Evolutionary conservation across 1,140 invertebrate genomes (phyloP).

Genomic region (Acyrthosiphon pisum): DNA sequence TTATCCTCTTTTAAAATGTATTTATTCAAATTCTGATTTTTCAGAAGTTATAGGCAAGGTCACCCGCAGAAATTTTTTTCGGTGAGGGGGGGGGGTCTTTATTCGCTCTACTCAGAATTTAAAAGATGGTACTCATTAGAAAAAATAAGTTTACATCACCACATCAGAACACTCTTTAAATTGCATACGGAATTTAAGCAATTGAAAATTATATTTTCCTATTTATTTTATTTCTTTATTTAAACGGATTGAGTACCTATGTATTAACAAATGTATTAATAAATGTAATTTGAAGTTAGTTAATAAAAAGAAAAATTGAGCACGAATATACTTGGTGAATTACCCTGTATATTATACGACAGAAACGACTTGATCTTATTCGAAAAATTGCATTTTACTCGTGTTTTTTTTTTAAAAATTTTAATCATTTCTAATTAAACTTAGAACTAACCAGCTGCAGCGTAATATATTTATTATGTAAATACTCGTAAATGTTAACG

Average conservation of each 20-base stretch:
- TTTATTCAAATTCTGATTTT: background rate
- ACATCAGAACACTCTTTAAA: background rate
- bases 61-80: too few relatives aligned
- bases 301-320: background rate
- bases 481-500: slow-evolving; percentile 14
- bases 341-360: background rate
- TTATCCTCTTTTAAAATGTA: background rate
- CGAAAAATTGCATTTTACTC: background rate
- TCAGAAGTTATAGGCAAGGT: background rate
- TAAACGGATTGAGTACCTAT: too few relatives aligned
- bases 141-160: background rate
- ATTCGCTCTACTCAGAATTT: background rate
- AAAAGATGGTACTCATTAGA: background rate
- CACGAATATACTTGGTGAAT: background rate
- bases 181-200: background rate
- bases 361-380: background rate
- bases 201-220: background rate
- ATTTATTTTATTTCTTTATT: too few relatives aligned
- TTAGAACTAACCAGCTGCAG: background rate
- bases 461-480: background rate
- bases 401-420: background rate
- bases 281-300: too few relatives aligned
- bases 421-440: background rate
- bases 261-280: too few relatives aligned
- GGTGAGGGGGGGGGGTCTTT: too few relatives aligned